phyloP scores from a whole-genome alignment of 2,888 invertebrate species.

The Leptinotarsa tumamoca region DNA sequence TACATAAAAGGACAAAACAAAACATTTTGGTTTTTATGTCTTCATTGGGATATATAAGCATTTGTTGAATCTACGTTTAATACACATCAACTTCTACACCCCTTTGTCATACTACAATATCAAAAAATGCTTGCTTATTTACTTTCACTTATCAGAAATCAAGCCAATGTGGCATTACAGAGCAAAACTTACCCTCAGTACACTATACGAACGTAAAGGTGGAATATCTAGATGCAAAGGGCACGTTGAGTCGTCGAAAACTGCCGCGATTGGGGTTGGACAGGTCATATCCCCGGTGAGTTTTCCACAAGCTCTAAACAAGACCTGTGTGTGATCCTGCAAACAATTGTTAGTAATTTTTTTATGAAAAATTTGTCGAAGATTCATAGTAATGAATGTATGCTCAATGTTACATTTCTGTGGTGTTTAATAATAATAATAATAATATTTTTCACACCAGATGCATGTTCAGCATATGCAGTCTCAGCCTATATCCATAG shows the following conservation, averaged over 20 bases:
- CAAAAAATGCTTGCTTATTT: no score
- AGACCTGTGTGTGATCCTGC: conserved; percentile 68
- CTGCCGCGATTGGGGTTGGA: conserved; percentile 76
- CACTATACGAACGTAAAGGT: conserved; percentile 73
- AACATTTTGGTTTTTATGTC: no score
- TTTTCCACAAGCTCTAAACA: conserved; percentile 84
- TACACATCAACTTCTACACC: no score
- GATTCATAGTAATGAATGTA: neutral
- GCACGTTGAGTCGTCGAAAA: conserved; percentile 77
- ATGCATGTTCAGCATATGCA: no score
- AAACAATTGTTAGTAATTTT: neutral
- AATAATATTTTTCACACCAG: no score
- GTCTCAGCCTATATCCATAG: no score
- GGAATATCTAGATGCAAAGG: conserved; percentile 80
- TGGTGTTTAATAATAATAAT: neutral
- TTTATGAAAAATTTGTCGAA: neutral
- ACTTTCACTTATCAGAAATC: no score
- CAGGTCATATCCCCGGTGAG: conserved; percentile 78
- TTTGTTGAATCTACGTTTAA: no score
- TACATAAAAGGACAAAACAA: no score
- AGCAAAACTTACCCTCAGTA: conserved; percentile 71
- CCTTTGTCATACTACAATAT: no score
- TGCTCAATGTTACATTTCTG: neutral
- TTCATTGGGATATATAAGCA: no score
- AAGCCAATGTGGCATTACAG: no score